Percentiles rank a stretch among this genome's conserved stretches.
These are phyloP conservation scores for Proteles cristata DNA, from an alignment of 2,113 vertebrate species.

Conservation along the genomic window DNA sequence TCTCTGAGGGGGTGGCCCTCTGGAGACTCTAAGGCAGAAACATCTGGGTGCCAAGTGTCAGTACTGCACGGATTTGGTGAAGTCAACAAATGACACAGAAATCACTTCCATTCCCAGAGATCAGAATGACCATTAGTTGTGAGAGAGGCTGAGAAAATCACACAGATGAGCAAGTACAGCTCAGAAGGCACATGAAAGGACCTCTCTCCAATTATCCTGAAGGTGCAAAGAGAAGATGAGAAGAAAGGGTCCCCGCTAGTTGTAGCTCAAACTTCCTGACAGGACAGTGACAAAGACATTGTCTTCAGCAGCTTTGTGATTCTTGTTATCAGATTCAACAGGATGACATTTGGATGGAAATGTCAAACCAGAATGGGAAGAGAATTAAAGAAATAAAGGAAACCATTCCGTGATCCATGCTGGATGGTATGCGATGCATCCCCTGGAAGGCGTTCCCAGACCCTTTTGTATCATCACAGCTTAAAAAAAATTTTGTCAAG, in stretches of 20 bases:
- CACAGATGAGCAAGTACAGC: neutral
- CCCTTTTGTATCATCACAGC: neutral
- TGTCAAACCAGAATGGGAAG: neutral
- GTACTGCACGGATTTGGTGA: accelerated
- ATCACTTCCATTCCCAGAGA: accelerated
- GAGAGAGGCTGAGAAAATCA: neutral
- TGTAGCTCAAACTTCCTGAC: neutral
- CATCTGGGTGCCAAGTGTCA: too few species aligned
- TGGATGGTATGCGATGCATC: neutral
- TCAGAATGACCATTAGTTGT: neutral
- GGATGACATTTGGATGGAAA: neutral
- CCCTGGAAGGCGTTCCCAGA: neutral
- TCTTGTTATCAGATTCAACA: neutral
- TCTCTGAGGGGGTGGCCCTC: neutral
- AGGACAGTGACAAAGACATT: neutral
- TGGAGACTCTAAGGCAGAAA: neutral
- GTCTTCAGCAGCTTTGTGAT: neutral
- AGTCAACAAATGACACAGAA: too few species aligned
- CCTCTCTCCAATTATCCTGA: neutral
- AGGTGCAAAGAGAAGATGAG: neutral
- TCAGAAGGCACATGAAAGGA: neutral
- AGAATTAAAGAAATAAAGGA: neutral
- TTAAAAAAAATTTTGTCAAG: slow-evolving; percentile 4
- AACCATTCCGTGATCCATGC: accelerated
- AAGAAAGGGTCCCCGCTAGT: neutral